Conservation (phyloP, 2,888 invertebrate genomes). For the Bombyx huttoni region DNA sequence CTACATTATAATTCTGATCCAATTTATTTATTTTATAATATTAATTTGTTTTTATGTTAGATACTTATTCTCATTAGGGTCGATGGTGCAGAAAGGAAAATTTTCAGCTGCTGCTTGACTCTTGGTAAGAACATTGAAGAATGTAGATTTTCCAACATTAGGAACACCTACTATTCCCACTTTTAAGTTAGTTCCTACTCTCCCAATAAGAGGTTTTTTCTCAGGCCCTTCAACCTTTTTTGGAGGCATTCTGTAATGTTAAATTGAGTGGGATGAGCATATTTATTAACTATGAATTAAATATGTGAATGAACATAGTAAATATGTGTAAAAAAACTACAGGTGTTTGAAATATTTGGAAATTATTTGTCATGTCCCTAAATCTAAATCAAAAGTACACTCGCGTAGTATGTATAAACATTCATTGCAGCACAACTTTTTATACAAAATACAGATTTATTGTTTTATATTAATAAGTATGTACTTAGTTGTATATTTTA, state of each 20-base stretch:
- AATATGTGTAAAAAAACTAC: too few relatives aligned
- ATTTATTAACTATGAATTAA: not conserved
- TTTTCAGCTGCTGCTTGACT: slow-evolving; percentile 98
- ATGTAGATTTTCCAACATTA: slow-evolving; percentile 99
- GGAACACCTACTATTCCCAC: slow-evolving; percentile 97
- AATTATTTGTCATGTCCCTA: too few relatives aligned
- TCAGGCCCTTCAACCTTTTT: slow-evolving; percentile 93
- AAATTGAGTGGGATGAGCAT: not conserved
- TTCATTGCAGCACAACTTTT: too few relatives aligned
- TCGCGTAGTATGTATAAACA: too few relatives aligned
- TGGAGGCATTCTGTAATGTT: slow-evolving; percentile 77
- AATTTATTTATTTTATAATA: too few relatives aligned
- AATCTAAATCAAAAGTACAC: too few relatives aligned
- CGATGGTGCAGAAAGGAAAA: slow-evolving; percentile 99
- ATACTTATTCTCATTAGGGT: slow-evolving; percentile 99
- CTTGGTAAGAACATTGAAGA: slow-evolving; percentile 99
- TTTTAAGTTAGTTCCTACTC: slow-evolving; percentile 96
- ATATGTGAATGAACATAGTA: too few relatives aligned
- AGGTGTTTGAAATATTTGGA: too few relatives aligned
- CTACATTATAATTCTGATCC: too few relatives aligned
- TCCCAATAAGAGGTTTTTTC: slow-evolving; percentile 91
- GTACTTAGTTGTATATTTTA: too few relatives aligned
- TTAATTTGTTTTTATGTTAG: not conserved
- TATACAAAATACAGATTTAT: too few relatives aligned
- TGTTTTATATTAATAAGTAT: too few relatives aligned